Evolutionary conservation across 2,888 invertebrate genomes (phyloP).

Genomic region (Spatulosminthurus flaviceps): DNA sequence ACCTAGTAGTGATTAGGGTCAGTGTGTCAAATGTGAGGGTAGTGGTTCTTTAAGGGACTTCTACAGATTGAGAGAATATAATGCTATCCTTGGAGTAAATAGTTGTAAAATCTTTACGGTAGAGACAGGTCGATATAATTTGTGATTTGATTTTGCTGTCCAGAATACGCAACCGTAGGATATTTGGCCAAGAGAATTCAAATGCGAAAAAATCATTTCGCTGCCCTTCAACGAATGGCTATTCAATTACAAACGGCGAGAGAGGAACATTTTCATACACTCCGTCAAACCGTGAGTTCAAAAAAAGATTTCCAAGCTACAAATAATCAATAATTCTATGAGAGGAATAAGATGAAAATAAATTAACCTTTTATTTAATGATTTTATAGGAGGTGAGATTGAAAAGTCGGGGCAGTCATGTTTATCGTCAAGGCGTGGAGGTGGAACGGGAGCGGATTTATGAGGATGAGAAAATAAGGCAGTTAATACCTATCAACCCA

Average conservation of each 20-base stretch:
- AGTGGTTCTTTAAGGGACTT: too few species aligned
- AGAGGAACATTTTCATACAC: conserved; percentile 56
- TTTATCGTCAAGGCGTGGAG: conserved; percentile 47
- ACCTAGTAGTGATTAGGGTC: too few species aligned
- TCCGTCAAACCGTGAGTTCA: conserved; percentile 46
- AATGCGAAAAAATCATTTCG: conserved; percentile 92
- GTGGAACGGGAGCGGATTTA: conserved; percentile 46
- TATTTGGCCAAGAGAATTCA: conserved; percentile 97
- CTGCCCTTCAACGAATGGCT: conserved; percentile 88
- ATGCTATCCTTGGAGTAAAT: too few species aligned
- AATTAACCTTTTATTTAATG: too few species aligned
- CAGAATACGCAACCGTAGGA: conserved; percentile 97
- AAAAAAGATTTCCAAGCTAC: not conserved
- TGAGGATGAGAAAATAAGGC: conserved; percentile 58
- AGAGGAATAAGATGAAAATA: too few species aligned
- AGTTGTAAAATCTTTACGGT: too few species aligned
- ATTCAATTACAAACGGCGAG: conserved; percentile 74
- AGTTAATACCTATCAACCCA: conserved; percentile 62
- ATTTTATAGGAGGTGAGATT: conserved; percentile 48
- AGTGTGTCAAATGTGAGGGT: too few species aligned
- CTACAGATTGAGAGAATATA: too few species aligned
- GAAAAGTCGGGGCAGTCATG: conserved; percentile 44
- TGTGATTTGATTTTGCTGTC: too few species aligned
- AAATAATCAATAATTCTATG: too few species aligned
- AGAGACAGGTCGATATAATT: too few species aligned